These are phyloP conservation scores for Bradypodion pumilum DNA, from an alignment of 2,797 vertebrate species.

Conservation along the genomic window DNA sequence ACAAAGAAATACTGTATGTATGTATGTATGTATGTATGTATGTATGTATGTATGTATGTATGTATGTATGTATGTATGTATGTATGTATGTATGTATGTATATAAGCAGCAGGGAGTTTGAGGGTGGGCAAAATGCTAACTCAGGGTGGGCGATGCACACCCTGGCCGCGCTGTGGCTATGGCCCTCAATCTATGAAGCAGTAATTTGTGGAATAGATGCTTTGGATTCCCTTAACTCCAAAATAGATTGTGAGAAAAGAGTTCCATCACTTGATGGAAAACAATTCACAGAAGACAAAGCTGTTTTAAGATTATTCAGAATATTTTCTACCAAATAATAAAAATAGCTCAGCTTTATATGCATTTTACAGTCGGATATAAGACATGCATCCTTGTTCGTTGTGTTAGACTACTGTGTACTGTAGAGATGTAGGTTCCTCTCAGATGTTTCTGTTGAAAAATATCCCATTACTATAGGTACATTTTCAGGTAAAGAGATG, in stretches of 20 bases:
- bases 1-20: no score
- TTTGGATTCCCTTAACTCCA: background rate
- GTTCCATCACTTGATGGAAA: no score
- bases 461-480: background rate
- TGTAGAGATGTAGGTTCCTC: background rate
- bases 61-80: no score
- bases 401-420: background rate
- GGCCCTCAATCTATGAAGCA: background rate
- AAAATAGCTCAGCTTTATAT: background rate
- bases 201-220: background rate
- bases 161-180: no score
- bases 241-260: no score
- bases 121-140: no score
- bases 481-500: background rate
- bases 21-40: no score
- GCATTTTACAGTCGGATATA: background rate
- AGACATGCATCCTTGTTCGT: background rate
- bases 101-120: no score
- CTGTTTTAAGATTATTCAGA: background rate
- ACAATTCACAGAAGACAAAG: background rate
- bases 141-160: no score
- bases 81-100: no score
- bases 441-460: background rate
- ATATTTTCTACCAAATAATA: background rate
- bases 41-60: no score